Conservation (phyloP, 2,113 vertebrate species). For the Myrmophylax atrothorax region DNA sequence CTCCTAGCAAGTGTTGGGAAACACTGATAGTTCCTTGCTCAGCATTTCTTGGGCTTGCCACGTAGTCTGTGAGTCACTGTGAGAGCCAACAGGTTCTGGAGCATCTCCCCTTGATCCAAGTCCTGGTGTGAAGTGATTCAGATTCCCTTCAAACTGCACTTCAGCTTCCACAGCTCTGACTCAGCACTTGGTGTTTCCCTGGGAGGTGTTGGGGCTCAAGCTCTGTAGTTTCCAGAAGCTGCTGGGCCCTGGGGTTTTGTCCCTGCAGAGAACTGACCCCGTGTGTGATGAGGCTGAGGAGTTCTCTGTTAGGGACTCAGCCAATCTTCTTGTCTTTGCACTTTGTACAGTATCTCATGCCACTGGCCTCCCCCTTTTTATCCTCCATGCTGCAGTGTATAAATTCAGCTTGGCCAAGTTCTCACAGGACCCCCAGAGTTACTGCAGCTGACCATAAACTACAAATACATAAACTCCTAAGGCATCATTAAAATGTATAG, state of each 20-base stretch:
- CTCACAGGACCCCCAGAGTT: neutral
- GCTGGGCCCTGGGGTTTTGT: neutral
- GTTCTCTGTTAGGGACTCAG: neutral
- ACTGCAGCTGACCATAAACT: neutral
- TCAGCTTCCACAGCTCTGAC: neutral
- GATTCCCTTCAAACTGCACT: neutral
- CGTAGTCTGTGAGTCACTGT: rapidly evolving
- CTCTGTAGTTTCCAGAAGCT: neutral
- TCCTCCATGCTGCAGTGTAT: neutral
- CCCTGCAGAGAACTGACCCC: neutral
- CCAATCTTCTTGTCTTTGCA: neutral
- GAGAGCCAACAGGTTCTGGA: neutral
- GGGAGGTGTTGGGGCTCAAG: neutral
- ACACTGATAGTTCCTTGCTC: neutral
- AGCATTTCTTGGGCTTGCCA: neutral
- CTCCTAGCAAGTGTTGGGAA: neutral
- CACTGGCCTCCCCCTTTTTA: neutral
- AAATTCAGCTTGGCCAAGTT: neutral
- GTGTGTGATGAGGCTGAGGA: neutral
- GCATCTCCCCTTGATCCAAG: neutral
- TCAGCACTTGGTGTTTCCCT: neutral
- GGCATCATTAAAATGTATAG: neutral
- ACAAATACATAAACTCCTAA: too few species aligned
- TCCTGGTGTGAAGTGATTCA: neutral
- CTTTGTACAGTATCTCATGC: neutral